phyloP scores from a whole-genome alignment of 2,113 vertebrate genomes.

The Pelvicachromis taeniatus region DNA sequence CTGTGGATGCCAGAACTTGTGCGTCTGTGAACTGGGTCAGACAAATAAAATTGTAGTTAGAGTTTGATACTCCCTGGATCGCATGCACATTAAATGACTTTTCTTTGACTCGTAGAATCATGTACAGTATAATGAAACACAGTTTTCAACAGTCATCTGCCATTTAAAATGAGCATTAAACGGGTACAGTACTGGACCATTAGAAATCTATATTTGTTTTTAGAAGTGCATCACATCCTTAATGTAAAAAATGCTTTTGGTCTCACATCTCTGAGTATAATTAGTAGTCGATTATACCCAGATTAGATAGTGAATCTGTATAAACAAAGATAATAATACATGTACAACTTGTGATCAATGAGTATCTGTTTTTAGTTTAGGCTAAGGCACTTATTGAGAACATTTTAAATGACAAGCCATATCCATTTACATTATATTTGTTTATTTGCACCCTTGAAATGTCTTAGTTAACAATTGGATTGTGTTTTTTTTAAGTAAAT shows the following conservation, averaged over 20 bases:
- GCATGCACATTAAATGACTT: not conserved
- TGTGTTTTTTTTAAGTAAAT: not conserved
- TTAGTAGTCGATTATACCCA: not conserved
- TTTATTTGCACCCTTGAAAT: not conserved
- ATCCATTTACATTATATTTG: not conserved
- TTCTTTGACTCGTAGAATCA: not conserved
- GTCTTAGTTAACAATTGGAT: not conserved
- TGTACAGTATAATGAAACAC: not conserved
- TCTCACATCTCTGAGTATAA: not conserved
- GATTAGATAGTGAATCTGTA: not conserved
- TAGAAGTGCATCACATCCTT: not conserved
- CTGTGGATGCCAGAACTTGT: not conserved
- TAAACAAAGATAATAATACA: not conserved
- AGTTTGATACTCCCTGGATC: slow-evolving; percentile 4
- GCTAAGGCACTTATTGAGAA: not conserved
- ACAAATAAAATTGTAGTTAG: not conserved
- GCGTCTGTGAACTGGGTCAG: slow-evolving; percentile 36
- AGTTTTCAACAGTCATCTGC: not conserved
- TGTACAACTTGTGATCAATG: not conserved
- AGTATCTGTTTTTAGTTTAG: not conserved
- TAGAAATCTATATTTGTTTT: not conserved
- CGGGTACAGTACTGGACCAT: not conserved
- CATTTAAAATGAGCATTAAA: not conserved
- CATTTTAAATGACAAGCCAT: not conserved
- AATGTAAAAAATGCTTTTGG: not conserved